Percentiles rank a stretch among this genome's conserved stretches.
phyloP scores from a whole-genome alignment of 2,113 vertebrate genomes.

The Acrocephalus kingi region DNA sequence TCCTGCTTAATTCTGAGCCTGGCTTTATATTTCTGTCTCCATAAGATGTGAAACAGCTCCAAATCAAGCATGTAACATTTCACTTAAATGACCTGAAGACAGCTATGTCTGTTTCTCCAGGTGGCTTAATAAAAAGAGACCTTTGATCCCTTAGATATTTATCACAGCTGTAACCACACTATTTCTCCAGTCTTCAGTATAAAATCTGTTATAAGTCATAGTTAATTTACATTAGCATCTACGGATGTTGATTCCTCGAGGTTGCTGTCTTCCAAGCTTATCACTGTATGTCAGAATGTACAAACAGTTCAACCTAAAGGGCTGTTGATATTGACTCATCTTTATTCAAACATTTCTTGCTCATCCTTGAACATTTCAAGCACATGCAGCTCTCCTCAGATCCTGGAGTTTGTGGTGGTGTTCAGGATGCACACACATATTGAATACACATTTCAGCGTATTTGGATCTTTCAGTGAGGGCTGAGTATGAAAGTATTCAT shows the following conservation, averaged over 20 bases:
- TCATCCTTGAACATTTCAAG: not conserved
- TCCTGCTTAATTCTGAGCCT: not conserved
- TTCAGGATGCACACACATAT: not conserved
- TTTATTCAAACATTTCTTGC: constrained; percentile 44
- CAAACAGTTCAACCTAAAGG: constrained; percentile 6
- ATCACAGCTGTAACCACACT: constrained; percentile 28
- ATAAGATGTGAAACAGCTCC: not conserved
- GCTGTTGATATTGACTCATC: constrained; percentile 14
- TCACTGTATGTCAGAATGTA: not conserved
- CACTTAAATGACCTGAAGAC: not conserved
- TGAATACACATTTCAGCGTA: not conserved
- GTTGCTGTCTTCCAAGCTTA: constrained; percentile 45
- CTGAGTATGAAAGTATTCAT: not conserved
- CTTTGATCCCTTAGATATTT: constrained; percentile 38
- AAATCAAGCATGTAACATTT: not conserved
- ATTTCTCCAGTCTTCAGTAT: not conserved
- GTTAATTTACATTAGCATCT: constrained; percentile 28
- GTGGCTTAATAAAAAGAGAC: constrained; percentile 4
- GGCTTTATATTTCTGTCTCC: not conserved
- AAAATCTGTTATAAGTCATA: constrained; percentile 21
- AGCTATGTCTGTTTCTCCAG: constrained; percentile 1
- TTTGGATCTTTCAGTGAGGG: not conserved
- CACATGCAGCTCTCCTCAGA: not conserved
- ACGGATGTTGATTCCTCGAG: not conserved
- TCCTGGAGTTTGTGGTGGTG: not conserved